These are phyloP conservation scores for Xenus cinereus DNA, from an alignment of 2,113 vertebrate species.

Conservation along the genomic window DNA sequence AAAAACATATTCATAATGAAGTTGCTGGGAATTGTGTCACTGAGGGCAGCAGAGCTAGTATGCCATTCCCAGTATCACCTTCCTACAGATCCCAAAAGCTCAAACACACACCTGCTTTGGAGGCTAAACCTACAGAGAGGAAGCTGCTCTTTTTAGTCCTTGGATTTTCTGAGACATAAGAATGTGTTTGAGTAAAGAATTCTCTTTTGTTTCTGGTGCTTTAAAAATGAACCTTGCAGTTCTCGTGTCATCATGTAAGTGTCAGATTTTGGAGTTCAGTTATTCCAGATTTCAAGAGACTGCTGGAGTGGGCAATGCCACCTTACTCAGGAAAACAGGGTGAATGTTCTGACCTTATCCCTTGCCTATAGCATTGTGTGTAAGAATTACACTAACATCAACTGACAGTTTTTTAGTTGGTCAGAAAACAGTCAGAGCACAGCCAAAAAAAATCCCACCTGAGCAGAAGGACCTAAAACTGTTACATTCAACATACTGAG, in stretches of 20 bases:
- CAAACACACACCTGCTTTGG: neutral
- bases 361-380: neutral
- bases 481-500: accelerated
- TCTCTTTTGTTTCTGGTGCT: neutral
- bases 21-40: neutral
- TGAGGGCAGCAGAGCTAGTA: neutral
- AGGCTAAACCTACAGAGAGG: neutral
- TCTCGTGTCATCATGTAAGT: neutral
- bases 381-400: neutral
- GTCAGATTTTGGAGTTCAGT: neutral
- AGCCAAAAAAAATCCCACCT: neutral
- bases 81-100: neutral
- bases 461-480: neutral
- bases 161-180: neutral
- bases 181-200: neutral
- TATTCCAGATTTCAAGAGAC: neutral
- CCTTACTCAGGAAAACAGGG: neutral
- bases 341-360: neutral
- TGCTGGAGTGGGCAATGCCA: neutral
- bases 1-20: neutral
- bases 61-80: neutral
- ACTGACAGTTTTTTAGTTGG: neutral
- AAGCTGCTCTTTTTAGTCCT: neutral
- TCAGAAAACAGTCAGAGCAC: neutral
- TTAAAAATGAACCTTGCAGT: neutral